phyloP scores from a whole-genome alignment of 2,113 vertebrate genomes.

The Tamias sibiricus region DNA sequence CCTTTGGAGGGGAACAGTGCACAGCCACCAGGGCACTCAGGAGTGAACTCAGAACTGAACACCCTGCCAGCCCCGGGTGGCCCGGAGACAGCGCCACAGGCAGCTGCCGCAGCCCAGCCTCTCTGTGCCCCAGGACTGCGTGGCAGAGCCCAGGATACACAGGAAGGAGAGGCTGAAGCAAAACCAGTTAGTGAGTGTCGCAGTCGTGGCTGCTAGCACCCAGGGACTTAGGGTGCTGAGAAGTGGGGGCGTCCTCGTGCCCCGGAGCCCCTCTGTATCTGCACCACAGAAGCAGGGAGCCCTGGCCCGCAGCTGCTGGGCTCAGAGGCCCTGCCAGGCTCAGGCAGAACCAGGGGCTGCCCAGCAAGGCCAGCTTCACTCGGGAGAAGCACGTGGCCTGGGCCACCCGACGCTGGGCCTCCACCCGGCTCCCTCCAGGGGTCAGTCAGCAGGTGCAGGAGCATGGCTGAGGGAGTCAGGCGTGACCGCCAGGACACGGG shows the following conservation, averaged over 20 bases:
- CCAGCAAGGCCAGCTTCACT: neutral
- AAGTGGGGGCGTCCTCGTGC: too few relatives aligned
- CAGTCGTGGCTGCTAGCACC: accelerated
- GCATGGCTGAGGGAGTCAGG: neutral
- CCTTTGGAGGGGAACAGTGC: neutral
- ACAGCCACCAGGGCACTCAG: too few relatives aligned
- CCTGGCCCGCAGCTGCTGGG: neutral
- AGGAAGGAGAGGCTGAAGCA: neutral
- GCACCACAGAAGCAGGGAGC: neutral
- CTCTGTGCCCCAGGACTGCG: neutral
- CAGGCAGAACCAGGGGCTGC: too few relatives aligned
- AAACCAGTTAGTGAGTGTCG: too few relatives aligned
- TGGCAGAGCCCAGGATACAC: neutral
- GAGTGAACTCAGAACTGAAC: neutral
- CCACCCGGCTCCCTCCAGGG: neutral
- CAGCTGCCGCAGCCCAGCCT: neutral
- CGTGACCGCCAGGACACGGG: neutral
- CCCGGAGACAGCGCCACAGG: neutral
- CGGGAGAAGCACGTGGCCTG: neutral
- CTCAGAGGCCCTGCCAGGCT: neutral
- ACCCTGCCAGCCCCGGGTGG: neutral
- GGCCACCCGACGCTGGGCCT: neutral
- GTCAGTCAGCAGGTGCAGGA: too few relatives aligned
- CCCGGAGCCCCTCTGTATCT: neutral
- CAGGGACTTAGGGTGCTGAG: too few relatives aligned